These are phyloP conservation scores for Caretta caretta DNA, from an alignment of 2,113 vertebrate genomes.

Conservation along the genomic window DNA sequence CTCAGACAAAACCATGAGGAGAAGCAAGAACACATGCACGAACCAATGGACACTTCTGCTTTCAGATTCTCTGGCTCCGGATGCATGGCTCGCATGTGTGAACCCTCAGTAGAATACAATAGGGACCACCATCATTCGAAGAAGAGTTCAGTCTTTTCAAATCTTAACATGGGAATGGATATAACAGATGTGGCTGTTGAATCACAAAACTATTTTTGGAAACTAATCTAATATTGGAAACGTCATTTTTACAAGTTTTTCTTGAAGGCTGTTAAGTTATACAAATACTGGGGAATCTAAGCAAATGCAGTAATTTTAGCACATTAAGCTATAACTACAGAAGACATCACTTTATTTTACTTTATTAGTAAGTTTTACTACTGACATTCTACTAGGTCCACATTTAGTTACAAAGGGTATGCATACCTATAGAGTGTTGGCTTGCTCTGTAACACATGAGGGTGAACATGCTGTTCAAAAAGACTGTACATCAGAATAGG, in stretches of 20 bases:
- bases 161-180: background rate
- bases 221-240: background rate
- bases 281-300: background rate
- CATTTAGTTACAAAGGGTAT: fast-evolving
- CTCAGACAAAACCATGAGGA: too few relatives aligned
- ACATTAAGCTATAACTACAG: background rate
- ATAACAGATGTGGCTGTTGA: background rate
- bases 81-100: too few relatives aligned
- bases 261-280: fast-evolving
- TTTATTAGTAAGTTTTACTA: background rate
- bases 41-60: too few relatives aligned
- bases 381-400: fast-evolving
- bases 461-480: slow-evolving; percentile 97
- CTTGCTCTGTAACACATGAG: slow-evolving; percentile 93
- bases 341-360: background rate
- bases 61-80: too few relatives aligned
- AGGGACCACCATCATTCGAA: background rate
- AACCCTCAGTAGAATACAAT: too few relatives aligned
- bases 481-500: slow-evolving; percentile 98
- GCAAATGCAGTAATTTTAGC: background rate
- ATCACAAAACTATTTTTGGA: background rate
- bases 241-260: background rate
- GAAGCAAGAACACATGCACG: too few relatives aligned
- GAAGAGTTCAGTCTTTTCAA: background rate
- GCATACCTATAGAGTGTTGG: slow-evolving; percentile 93